Evolutionary conservation across 2,113 vertebrate species (phyloP).

Genomic region (Oceanites oceanicus): DNA sequence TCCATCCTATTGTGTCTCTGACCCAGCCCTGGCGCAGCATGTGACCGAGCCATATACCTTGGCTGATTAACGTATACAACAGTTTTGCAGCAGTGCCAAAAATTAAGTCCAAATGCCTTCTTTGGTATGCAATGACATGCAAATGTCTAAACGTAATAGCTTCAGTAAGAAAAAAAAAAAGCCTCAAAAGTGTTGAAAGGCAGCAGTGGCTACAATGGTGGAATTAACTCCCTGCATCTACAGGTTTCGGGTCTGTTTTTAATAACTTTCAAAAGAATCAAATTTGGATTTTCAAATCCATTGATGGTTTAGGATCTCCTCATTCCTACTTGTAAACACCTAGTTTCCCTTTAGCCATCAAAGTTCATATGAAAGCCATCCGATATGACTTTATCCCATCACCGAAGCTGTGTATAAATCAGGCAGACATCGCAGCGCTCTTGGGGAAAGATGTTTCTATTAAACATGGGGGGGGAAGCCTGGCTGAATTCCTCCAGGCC

Average conservation of each 20-base stretch:
- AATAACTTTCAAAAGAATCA: neutral
- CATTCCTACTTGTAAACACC: neutral
- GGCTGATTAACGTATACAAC: neutral
- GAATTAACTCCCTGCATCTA: neutral
- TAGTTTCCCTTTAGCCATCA: neutral
- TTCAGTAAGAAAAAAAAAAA: neutral
- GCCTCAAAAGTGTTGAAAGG: neutral
- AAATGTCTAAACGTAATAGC: neutral
- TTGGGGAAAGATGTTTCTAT: neutral
- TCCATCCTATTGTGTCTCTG: slow-evolving; percentile 6
- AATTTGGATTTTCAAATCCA: neutral
- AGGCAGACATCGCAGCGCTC: rapidly evolving
- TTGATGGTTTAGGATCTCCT: neutral
- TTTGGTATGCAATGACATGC: neutral
- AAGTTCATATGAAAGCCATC: neutral
- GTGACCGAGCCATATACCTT: neutral
- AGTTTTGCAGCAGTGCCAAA: neutral
- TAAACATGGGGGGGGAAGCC: neutral
- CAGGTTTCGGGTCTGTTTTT: too few relatives aligned
- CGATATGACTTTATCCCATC: rapidly evolving
- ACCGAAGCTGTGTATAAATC: rapidly evolving
- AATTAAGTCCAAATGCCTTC: neutral
- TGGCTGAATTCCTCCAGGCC: neutral
- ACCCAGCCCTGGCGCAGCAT: neutral
- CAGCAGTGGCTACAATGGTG: neutral